Percentiles rank a stretch among this genome's conserved stretches.
Evolutionary conservation across 2,113 vertebrate species (phyloP).

Genomic region (Lepus americanus): DNA sequence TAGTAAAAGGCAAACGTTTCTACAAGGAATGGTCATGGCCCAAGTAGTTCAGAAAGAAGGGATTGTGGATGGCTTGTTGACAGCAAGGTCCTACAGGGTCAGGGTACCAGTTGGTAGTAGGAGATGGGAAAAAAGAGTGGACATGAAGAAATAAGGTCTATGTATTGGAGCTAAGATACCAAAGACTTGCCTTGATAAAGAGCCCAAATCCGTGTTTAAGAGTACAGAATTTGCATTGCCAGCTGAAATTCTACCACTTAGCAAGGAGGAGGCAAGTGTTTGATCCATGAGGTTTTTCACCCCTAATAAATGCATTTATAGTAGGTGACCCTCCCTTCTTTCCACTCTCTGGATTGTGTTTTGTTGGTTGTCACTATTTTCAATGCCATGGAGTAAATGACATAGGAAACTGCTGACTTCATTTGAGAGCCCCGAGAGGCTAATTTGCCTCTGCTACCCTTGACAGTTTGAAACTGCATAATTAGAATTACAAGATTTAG

Average conservation of each 20-base stretch:
- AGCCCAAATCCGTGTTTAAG: neutral
- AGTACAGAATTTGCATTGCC: neutral
- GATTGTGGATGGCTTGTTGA: neutral
- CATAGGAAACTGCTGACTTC: neutral
- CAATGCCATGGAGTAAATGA: neutral
- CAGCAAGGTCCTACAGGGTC: neutral
- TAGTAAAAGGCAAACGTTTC: constrained; percentile 6
- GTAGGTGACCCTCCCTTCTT: neutral
- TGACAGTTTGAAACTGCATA: neutral
- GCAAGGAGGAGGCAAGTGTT: neutral
- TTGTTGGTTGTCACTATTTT: neutral
- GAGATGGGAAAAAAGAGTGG: neutral
- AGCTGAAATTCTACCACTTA: neutral
- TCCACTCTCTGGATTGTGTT: neutral
- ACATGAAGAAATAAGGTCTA: neutral
- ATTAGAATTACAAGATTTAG: neutral
- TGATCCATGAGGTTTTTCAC: neutral
- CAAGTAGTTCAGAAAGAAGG: neutral
- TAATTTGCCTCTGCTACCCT: neutral
- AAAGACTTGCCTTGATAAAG: neutral
- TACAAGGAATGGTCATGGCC: neutral
- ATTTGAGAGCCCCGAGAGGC: neutral
- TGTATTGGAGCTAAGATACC: neutral
- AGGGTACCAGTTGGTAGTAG: neutral
- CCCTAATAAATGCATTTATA: neutral